These are phyloP conservation scores for Meteorus colon DNA, from an alignment of 2,888 invertebrate genomes.

Conservation along the genomic window DNA sequence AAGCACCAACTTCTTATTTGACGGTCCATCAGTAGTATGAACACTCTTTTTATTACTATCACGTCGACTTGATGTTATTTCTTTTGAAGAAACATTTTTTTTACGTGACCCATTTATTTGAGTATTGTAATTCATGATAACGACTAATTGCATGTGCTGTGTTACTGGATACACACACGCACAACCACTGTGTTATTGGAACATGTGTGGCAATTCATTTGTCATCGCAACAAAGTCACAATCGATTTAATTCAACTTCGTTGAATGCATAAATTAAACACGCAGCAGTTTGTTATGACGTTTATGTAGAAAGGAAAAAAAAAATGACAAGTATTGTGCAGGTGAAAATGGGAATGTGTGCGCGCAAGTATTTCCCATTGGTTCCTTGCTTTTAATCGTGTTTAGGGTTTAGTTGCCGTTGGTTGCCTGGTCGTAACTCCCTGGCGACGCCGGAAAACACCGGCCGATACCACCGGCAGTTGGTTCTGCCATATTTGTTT, in stretches of 20 bases:
- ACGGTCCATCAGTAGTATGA: background rate
- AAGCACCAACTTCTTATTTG: conserved; percentile 7
- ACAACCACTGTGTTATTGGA: background rate
- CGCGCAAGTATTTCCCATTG: background rate
- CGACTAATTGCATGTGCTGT: background rate
- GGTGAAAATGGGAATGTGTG: background rate
- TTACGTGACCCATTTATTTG: conserved; percentile 34
- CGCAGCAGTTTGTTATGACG: background rate
- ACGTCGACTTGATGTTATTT: conserved; percentile 13
- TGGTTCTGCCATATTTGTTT: too few species aligned
- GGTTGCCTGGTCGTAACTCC: too few species aligned
- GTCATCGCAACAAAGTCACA: conserved; percentile 16
- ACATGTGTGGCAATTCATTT: conserved; percentile 9
- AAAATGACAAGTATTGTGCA: background rate
- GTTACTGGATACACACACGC: conserved; percentile 4
- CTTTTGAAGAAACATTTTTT: conserved; percentile 27
- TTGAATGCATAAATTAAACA: conserved; percentile 14
- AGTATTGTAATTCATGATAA: conserved; percentile 23
- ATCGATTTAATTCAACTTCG: conserved; percentile 35
- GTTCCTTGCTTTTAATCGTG: background rate
- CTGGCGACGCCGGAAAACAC: too few species aligned
- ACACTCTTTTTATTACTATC: conserved; percentile 1
- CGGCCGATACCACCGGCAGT: too few species aligned
- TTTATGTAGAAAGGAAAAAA: conserved; percentile 7
- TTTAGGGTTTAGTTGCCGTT: too few species aligned